A percentile compares a stretch with the other conserved stretches of the same genome.
These are phyloP conservation scores for Dicroscelio sp. DNA, from an alignment of 2,888 invertebrate species.

Conservation along the genomic window DNA sequence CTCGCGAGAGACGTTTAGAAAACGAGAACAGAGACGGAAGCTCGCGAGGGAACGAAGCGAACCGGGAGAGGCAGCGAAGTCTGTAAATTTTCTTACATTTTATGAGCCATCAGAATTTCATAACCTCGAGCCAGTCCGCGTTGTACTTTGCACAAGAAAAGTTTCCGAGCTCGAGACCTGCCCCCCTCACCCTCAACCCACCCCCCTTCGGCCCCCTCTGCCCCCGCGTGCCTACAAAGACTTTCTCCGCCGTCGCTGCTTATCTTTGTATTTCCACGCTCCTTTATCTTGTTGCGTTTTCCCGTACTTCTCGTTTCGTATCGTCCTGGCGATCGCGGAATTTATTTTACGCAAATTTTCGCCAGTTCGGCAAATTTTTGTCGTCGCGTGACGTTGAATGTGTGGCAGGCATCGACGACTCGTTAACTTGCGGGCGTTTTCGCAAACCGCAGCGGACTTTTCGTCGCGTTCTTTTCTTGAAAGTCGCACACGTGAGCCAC, in stretches of 20 bases:
- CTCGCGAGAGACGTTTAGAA: slow-evolving; percentile 79
- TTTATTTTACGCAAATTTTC: slow-evolving; percentile 43
- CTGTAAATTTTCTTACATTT: slow-evolving; percentile 92
- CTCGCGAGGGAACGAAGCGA: slow-evolving; percentile 78
- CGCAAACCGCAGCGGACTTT: slow-evolving; percentile 47
- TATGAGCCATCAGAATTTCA: slow-evolving; percentile 92
- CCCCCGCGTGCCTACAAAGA: slow-evolving; percentile 72
- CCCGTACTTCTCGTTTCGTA: slow-evolving; percentile 52
- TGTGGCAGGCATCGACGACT: no score
- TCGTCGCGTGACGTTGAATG: slow-evolving; percentile 87
- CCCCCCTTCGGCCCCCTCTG: no score
- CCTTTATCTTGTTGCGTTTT: slow-evolving; percentile 73
- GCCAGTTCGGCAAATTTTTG: neutral
- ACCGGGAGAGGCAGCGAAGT: slow-evolving; percentile 89
- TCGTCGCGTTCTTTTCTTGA: slow-evolving; percentile 36
- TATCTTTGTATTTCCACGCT: slow-evolving; percentile 76
- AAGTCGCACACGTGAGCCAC: slow-evolving; percentile 60
- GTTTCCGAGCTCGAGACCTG: slow-evolving; percentile 89
- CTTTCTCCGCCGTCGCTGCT: slow-evolving; percentile 71
- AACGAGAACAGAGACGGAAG: slow-evolving; percentile 73
- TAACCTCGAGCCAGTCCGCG: slow-evolving; percentile 91
- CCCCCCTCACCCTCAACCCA: slow-evolving; percentile 84
- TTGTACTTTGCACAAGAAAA: slow-evolving; percentile 91
- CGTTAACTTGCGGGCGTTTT: slow-evolving; percentile 78
- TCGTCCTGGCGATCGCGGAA: slow-evolving; percentile 38